Percentiles rank a stretch among this genome's conserved stretches.
These are phyloP conservation scores for Chromis chromis DNA, from an alignment of 2,797 vertebrate genomes.

Conservation along the genomic window DNA sequence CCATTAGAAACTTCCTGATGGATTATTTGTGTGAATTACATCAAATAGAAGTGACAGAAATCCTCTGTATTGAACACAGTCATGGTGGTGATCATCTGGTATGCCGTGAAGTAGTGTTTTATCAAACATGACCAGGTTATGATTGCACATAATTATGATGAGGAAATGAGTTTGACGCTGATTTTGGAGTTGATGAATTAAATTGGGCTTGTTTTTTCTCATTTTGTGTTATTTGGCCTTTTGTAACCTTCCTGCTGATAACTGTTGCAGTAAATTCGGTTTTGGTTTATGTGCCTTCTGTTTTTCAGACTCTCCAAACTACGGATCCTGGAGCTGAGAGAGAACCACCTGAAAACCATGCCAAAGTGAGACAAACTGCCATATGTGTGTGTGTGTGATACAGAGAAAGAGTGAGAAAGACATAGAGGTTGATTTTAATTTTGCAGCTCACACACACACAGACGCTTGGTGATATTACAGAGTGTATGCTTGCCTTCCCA, in stretches of 20 bases:
- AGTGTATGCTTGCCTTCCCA: conserved; percentile 52
- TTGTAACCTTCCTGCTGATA: not conserved
- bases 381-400: conserved; percentile 24
- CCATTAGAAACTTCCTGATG: not conserved
- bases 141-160: no score
- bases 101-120: not conserved
- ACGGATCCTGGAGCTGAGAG: conserved; percentile 97
- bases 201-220: not conserved
- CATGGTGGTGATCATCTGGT: not conserved
- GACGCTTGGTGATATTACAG: conserved; percentile 45
- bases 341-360: conserved; percentile 99
- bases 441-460: conserved; percentile 2
- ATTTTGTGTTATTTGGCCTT: not conserved
- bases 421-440: conserved; percentile 1
- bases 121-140: no score
- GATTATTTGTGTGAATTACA: not conserved
- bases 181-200: conserved; percentile 2
- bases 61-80: not conserved
- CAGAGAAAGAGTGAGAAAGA: not conserved
- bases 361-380: conserved; percentile 92
- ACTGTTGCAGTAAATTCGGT: conserved; percentile 19
- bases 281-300: conserved; percentile 38
- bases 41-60: not conserved
- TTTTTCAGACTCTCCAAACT: conserved; percentile 94
- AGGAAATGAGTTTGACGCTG: not conserved